A percentile compares a stretch with the other conserved stretches of the same genome.
Conservation (phyloP, 2,888 invertebrate genomes). For the Torymus texanus region DNA sequence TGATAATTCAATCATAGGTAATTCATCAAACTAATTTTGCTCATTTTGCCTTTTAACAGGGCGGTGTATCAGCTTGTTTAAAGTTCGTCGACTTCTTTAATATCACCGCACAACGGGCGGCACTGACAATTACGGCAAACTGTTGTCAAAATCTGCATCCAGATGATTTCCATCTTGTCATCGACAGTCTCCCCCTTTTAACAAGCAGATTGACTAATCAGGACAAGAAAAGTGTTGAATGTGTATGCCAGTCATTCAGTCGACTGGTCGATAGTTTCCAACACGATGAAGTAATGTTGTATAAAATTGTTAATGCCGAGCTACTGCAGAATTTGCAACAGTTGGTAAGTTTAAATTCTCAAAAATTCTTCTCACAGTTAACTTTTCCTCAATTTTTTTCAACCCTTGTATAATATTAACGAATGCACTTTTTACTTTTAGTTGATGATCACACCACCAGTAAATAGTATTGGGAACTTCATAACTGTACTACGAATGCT, state of each 20-base stretch:
- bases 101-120: slow-evolving; percentile 97
- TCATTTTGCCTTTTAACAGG: slow-evolving; percentile 77
- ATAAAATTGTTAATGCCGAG: slow-evolving; percentile 95
- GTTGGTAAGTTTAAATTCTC: slow-evolving; percentile 78
- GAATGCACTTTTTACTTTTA: slow-evolving; percentile 67
- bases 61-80: slow-evolving; percentile 96
- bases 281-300: slow-evolving; percentile 90
- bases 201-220: slow-evolving; percentile 88
- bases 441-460: slow-evolving; percentile 95
- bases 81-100: slow-evolving; percentile 99
- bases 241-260: slow-evolving; percentile 96
- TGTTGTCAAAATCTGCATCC: slow-evolving; percentile 95
- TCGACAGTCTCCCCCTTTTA: slow-evolving; percentile 90
- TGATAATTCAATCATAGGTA: neutral
- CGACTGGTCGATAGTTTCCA: slow-evolving; percentile 97
- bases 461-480: slow-evolving; percentile 95
- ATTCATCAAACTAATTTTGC: neutral
- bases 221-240: slow-evolving; percentile 98
- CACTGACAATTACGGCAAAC: slow-evolving; percentile 96
- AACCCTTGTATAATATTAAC: neutral
- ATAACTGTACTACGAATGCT: slow-evolving; percentile 97
- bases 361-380: neutral
- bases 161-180: slow-evolving; percentile 95
- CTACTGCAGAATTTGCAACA: slow-evolving; percentile 95
- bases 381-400: no score